Evolutionary conservation across 2,113 vertebrate genomes (phyloP).

Genomic region (Pavo muticus): DNA sequence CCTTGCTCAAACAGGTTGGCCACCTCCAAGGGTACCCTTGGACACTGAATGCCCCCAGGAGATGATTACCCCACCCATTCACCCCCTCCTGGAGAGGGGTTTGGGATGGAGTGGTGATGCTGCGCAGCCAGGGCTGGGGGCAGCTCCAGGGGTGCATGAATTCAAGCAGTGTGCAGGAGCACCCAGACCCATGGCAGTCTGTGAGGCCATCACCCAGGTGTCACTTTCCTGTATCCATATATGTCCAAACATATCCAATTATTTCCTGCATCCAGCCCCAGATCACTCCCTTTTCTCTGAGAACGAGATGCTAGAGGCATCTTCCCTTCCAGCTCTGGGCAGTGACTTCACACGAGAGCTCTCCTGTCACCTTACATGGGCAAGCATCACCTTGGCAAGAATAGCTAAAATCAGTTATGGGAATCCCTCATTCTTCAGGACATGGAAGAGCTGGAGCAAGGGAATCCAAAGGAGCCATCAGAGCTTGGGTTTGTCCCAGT

Average conservation of each 20-base stretch:
- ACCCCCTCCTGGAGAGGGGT: not conserved
- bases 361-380: not conserved
- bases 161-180: too few species aligned
- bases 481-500: not conserved
- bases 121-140: rapidly evolving
- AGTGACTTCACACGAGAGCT: not conserved
- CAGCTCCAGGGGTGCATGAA: not conserved
- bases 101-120: rapidly evolving
- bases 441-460: rapidly evolving
- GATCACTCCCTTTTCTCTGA: not conserved
- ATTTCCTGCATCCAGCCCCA: not conserved
- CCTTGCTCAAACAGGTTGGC: not conserved
- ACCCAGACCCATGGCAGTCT: not conserved
- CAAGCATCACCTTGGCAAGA: not conserved
- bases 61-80: not conserved
- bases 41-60: not conserved
- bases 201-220: not conserved
- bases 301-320: rapidly evolving
- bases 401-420: not conserved
- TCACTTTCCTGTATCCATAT: not conserved
- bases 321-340: not conserved
- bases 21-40: not conserved
- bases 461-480: not conserved
- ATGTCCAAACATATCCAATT: not conserved
- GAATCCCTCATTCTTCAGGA: not conserved